Conservation (phyloP, 2,113 vertebrate species). For the Megaceryle torquata region DNA sequence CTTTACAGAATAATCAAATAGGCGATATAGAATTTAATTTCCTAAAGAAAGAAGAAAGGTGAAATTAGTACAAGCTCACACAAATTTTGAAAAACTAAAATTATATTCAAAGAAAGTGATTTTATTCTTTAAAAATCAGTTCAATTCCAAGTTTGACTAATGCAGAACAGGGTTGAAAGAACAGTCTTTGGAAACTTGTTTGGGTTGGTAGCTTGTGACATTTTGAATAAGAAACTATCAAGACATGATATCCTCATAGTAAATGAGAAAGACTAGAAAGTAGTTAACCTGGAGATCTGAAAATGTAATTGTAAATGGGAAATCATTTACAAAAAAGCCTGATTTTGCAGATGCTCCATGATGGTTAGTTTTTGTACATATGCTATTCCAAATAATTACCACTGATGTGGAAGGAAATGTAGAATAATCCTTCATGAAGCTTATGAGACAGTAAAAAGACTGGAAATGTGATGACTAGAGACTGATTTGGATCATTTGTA, state of each 20-base stretch:
- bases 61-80: neutral
- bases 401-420: neutral
- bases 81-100: neutral
- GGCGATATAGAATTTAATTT: neutral
- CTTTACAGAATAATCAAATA: neutral
- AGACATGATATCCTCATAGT: neutral
- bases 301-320: neutral
- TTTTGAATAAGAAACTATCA: neutral
- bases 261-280: neutral
- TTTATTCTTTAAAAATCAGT: neutral
- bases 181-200: neutral
- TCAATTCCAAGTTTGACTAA: neutral
- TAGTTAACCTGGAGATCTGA: neutral
- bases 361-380: neutral
- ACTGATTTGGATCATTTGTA: neutral
- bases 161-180: neutral
- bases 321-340: neutral
- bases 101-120: neutral
- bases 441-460: neutral
- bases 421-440: neutral
- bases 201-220: neutral
- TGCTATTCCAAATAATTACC: neutral
- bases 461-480: neutral
- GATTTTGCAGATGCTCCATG: neutral
- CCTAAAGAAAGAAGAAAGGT: neutral